Conservation (phyloP, 2,888 invertebrate genomes). For the Torymus tubicola region DNA sequence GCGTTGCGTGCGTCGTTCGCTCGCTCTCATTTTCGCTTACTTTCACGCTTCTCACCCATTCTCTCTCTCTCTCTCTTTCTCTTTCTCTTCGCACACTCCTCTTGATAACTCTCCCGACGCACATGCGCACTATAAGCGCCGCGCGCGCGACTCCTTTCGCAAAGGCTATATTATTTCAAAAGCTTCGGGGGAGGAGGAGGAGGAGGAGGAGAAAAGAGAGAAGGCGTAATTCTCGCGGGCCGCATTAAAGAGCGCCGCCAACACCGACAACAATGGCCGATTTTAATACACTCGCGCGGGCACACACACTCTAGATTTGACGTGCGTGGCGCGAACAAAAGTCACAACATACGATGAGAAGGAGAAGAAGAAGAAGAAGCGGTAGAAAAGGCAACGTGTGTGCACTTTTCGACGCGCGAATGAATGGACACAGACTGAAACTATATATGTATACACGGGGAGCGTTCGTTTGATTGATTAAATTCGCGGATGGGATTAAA, state of each 20-base stretch:
- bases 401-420: too few species aligned
- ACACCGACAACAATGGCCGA: constrained; percentile 65
- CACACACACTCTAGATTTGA: too few species aligned
- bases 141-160: constrained; percentile 57
- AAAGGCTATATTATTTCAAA: constrained; percentile 64
- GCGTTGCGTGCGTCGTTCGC: too few species aligned
- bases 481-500: too few species aligned
- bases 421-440: too few species aligned
- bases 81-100: constrained; percentile 3
- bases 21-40: too few species aligned
- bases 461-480: too few species aligned
- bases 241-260: constrained; percentile 62
- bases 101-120: constrained; percentile 16
- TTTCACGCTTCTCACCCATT: too few species aligned
- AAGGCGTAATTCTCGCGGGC: constrained; percentile 53
- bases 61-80: neutral
- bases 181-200: constrained; percentile 60
- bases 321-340: constrained; percentile 62
- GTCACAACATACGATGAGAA: constrained; percentile 55
- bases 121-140: neutral
- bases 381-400: constrained; percentile 25
- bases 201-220: too few species aligned
- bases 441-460: too few species aligned
- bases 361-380: neutral
- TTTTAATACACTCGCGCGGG: constrained; percentile 65